Base-by-base conservation (phyloP, 1,140 invertebrate species). In the Drosophila cardini region DNA sequence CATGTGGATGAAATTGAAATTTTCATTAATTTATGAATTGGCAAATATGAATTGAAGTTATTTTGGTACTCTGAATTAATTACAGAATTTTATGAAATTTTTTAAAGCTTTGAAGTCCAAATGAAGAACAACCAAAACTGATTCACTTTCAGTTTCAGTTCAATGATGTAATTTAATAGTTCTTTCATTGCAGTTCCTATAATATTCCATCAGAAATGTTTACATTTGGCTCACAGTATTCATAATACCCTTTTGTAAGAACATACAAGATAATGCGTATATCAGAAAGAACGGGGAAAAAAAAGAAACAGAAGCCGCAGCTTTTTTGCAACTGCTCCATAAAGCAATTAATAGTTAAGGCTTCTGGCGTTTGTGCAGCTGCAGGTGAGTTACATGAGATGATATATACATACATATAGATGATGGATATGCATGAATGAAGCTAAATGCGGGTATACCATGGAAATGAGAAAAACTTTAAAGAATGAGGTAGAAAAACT, bases 331-430 rank as follows among this genome's bases (percentile, higher is more conserved):
- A 52, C 67, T 30, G 72, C 36, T 50, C 53, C 72, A 74, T 70
- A 71, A 71, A 74, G 67, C 72, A 71, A 74, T 74, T 74, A 74
- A 74, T 74, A 70, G 65, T 70, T 62, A 52, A 73, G 57, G 56
- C 71, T 73, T 38, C 40, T 50, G 52, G 72, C 67, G 58, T 40
- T 63, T 71, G 57, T 74, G 72, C 72, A 74, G 72, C 57, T 74
- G 72, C 71, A 55, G 71, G 64, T 73, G 64, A 73, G 71, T 55
- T 72, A 72, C 68, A 67, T 15, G 63, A 68, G 63, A 72, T 68
- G 16, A 32, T 46, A 69, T 61, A 60, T 11, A 58, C 60, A 50
- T 55, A 43, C 38, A 18, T 42, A 43, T 15, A 55, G 30, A 43
- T 60, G 45, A 55, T 55, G 53, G 70, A 72, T 72, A 64, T 55